phyloP scores from a whole-genome alignment of 2,113 vertebrate species.

The Euleptes europaea region DNA sequence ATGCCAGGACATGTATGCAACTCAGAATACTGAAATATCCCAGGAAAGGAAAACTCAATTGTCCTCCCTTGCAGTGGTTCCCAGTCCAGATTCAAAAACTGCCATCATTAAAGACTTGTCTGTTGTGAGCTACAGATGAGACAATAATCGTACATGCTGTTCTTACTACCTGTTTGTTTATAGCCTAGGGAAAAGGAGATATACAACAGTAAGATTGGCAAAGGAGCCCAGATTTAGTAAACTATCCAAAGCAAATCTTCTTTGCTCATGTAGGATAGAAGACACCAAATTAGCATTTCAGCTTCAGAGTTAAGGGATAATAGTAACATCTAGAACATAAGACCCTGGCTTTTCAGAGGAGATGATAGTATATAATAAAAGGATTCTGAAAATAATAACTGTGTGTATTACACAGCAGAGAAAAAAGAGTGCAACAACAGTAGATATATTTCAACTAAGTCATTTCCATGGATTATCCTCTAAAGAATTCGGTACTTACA shows the following conservation, averaged over 20 bases:
- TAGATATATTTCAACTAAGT: background rate
- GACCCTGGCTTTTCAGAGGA: background rate
- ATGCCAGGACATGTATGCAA: background rate
- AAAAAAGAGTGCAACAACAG: background rate
- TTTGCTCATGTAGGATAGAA: background rate
- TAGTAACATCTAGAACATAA: background rate
- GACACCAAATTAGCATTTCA: background rate
- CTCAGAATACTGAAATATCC: background rate
- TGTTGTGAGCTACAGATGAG: background rate
- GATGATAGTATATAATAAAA: background rate
- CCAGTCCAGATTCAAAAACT: too few species aligned
- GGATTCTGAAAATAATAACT: conserved; percentile 13
- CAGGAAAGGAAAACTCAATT: background rate
- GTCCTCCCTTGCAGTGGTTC: background rate
- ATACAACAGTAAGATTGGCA: background rate
- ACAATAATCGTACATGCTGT: background rate
- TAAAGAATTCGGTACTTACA: background rate
- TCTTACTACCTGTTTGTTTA: background rate
- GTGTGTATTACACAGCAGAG: background rate
- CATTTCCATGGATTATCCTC: background rate
- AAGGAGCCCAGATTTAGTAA: background rate
- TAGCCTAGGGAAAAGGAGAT: background rate
- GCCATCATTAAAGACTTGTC: background rate
- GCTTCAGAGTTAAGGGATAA: background rate
- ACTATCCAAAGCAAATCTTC: background rate